Base-by-base conservation (phyloP, 2,113 vertebrate genomes). In the Amazona guildingii region DNA sequence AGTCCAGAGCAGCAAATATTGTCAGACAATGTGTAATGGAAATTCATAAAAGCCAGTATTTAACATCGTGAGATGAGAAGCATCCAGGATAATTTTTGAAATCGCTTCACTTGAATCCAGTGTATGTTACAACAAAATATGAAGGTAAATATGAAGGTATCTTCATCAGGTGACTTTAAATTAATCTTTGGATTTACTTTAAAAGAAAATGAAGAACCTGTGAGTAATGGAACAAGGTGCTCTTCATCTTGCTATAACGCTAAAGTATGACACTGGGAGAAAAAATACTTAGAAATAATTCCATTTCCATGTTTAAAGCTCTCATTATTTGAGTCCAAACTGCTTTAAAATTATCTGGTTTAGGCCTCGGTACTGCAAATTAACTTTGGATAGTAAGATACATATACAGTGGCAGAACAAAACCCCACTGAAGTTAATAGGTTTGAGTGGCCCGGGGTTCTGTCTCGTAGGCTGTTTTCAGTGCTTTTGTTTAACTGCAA, bases 41-140 rank as follows among this genome's bases (percentile, higher is more conserved):
- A 91, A 89, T 91, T 66, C 83, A 0, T 52, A 73, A 83, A 44
- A 96, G 85, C 82, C 72, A 94, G 63, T 95, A 90, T 92, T 95
- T 92, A 73, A 77, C 62, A 23, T 63, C 82, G 81, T 61, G 73
- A 93, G 95, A 94, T 86, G 83, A 81, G 87, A 94, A 83, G 70
- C 68, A 93, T 90, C 63, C 49, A 70, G 82, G 79, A 79, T 87
- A 95, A 83, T 61, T 94, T 88, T 8, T 46, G 49, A 67, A 91
- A 95, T 94, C n/a, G 7, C 57, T 69, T 70, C 44, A 5, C 63
- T 79, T 7, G 14, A 90, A 78, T 91, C 90, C 44, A 33, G 33
- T 77, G 31, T 72, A 44, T 69, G 63, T 92, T 77, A 76, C 77
- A 61, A 52, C 44, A 95, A 95, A 95, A 94, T 86, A 66, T 21